Conservation (phyloP, 92 coral and sea anemone genomes). For the Siderastrea radians region DNA sequence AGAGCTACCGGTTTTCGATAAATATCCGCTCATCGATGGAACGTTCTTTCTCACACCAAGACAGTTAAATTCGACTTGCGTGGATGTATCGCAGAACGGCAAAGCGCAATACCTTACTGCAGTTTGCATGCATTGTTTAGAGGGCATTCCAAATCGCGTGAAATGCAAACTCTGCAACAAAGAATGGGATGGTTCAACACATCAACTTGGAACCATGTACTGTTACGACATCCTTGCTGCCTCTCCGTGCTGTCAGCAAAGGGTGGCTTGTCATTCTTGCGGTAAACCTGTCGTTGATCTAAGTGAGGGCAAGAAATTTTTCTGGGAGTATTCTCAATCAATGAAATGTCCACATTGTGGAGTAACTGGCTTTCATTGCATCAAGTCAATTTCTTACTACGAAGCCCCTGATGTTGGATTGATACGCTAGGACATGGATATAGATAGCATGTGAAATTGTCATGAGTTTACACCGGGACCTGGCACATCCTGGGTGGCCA, state of each 20-base stretch:
- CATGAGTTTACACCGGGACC: conserved; percentile 1
- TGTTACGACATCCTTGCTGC: conserved; percentile 98
- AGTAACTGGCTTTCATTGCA: conserved; percentile 92
- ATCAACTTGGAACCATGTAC: conserved; percentile 96
- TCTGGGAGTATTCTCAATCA: conserved; percentile 94
- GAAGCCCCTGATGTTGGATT: conserved; percentile 23
- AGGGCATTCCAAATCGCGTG: conserved; percentile 92
- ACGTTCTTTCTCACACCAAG: conserved; percentile 97
- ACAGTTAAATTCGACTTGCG: conserved; percentile 80
- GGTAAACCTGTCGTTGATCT: conserved; percentile 93
- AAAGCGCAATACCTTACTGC: conserved; percentile 87
- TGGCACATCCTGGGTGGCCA: conserved; percentile 7
- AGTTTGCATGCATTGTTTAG: conserved; percentile 95
- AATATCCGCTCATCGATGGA: conserved; percentile 97
- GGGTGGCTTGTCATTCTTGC: conserved; percentile 93
- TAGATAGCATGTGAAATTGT: too few species aligned
- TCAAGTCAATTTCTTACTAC: conserved; percentile 76
- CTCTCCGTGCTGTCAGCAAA: conserved; percentile 93
- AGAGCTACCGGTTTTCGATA: conserved; percentile 93
- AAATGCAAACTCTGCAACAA: conserved; percentile 93
- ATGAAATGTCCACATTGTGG: conserved; percentile 98
- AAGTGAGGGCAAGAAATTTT: conserved; percentile 83
- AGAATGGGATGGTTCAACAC: conserved; percentile 97
- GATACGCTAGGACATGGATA: conserved; percentile 12
- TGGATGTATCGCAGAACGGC: conserved; percentile 91